Base-by-base conservation (phyloP, 2,113 vertebrate genomes). In the Macquaria australasica region DNA sequence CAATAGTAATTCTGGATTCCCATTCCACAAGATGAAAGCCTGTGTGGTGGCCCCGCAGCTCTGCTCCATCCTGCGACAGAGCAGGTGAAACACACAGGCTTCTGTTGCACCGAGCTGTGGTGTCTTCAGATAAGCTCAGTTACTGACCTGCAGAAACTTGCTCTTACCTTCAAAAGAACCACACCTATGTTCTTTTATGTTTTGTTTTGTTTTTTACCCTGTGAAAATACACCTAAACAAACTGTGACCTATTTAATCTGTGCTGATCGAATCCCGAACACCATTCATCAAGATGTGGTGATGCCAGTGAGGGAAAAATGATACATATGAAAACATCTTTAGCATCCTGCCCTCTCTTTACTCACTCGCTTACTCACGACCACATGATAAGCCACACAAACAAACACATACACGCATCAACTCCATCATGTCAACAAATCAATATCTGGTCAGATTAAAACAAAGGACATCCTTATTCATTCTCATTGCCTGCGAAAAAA, bases 91-190 rank as follows among this genome's bases (percentile, higher is more conserved):
- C 88, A 91, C 89, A 82, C 84, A 89, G 88, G 85, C 81, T 81
- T 77, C 84, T 87, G 85, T 81, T 90, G 85, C 86, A 90, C 90
- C 82, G 78, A 87, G 84, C 82, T 88, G 79, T 87, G 85, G 85
- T 51, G 87, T 91, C 82, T 86, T 90, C 88, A 92, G 87, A 90
- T 88, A 83, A 94, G 89, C 89, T 94, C 71, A 89, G 94, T 94
- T 92, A 89, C 95, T 94, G 94, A 93, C 94, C 95, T 92, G 95
- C 96, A 95, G 95, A 89, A 96, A 95, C 93, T 83, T 89, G 85
- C 86, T 88, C 92, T 87, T 84, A 87, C 83, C 90, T 80, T 83
- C 67, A 56, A 88, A 84, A 92, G 67, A 92, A 84, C 86, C 86
- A 91, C 90, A 81, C 73, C 85, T 25, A 71, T 82, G 70, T 84